phyloP scores from a whole-genome alignment of 2,113 vertebrate genomes.

The Ctenodactylus gundi region DNA sequence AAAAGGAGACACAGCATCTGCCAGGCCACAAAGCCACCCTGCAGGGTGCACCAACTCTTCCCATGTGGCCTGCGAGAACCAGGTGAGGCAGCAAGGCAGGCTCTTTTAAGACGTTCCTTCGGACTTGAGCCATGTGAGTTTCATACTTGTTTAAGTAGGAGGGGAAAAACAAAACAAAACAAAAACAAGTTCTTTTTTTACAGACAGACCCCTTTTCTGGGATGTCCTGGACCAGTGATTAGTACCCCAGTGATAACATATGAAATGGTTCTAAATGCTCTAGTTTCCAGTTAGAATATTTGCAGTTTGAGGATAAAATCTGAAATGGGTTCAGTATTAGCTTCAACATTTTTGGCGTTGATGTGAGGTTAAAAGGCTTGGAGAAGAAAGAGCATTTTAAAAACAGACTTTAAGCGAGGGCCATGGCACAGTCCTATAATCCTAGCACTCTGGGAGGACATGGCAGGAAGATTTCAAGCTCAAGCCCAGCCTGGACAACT shows the following conservation, averaged over 20 bases:
- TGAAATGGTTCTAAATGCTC: not conserved
- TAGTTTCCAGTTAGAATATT: not conserved
- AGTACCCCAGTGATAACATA: not conserved
- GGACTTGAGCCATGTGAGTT: not conserved
- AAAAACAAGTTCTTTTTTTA: not conserved
- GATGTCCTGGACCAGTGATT: not conserved
- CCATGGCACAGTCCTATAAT: no score
- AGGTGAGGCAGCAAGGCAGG: not conserved
- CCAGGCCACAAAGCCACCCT: not conserved
- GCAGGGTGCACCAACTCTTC: not conserved
- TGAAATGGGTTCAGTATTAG: not conserved
- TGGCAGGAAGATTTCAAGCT: no score
- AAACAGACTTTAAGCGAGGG: not conserved
- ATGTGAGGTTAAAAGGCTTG: conserved; percentile 15
- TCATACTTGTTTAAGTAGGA: not conserved
- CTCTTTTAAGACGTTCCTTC: not conserved
- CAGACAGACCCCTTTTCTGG: not conserved
- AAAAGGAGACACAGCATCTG: not conserved
- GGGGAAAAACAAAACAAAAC: not conserved
- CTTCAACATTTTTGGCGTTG: not conserved
- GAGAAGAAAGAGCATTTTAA: conserved; percentile 21
- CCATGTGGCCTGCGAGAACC: not conserved
- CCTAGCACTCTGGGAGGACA: no score
- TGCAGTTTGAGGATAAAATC: not conserved
- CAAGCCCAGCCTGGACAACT: no score